Conservation (phyloP, 2,888 invertebrate genomes). For the Pollenia amentaria region DNA sequence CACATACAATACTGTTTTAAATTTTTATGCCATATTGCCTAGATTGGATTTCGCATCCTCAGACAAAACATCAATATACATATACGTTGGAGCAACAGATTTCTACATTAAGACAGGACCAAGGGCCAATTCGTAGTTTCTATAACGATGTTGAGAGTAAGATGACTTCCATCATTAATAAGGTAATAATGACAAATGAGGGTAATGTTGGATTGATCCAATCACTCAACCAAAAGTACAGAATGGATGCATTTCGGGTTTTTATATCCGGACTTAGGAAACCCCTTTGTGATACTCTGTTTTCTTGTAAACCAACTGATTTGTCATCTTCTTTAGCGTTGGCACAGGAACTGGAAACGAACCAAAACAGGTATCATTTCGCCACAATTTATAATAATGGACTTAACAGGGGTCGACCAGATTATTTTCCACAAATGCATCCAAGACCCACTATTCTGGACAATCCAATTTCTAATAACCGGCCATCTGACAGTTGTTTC, state of each 20-base stretch:
- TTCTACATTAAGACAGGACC: constrained; percentile 64
- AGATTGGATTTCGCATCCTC: constrained; percentile 66
- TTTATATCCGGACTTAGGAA: constrained; percentile 36
- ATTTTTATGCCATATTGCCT: constrained; percentile 66
- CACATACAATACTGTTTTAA: constrained; percentile 66
- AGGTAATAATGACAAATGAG: no score
- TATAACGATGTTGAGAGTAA: constrained; percentile 69
- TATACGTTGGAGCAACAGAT: constrained; percentile 69
- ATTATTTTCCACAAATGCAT: constrained; percentile 20
- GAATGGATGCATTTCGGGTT: constrained; percentile 47
- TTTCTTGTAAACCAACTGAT: constrained; percentile 58
- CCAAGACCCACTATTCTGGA: not conserved
- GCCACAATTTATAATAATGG: constrained; percentile 24
- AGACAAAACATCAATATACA: constrained; percentile 57
- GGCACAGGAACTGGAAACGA: constrained; percentile 62
- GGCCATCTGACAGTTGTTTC: no score
- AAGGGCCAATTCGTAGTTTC: constrained; percentile 44
- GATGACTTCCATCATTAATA: no score
- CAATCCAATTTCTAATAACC: no score
- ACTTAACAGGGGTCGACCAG: not conserved
- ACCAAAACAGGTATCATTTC: constrained; percentile 54
- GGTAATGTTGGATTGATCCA: constrained; percentile 30
- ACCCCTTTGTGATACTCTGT: constrained; percentile 25
- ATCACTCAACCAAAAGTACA: constrained; percentile 67
- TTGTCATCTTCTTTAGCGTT: constrained; percentile 43